Base-by-base conservation (phyloP, 2,113 vertebrate species). In the Paratilapia polleni region DNA sequence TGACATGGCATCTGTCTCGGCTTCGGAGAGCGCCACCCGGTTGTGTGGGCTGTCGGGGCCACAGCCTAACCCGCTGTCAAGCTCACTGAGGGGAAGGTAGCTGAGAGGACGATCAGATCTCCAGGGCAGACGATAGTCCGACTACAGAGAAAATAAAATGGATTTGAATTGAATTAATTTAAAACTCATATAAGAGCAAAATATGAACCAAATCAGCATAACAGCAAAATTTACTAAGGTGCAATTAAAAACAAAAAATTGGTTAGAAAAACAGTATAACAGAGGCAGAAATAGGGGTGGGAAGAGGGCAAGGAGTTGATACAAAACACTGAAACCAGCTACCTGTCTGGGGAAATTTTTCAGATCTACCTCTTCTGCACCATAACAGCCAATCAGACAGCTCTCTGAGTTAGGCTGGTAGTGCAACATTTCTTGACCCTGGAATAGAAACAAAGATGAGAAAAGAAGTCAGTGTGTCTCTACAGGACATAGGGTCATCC, bases 331-430 rank as follows among this genome's bases (percentile, higher is more conserved):
- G 6, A 80, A 7, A 38, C 54, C 13, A 43, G 5, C 17, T 63
- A 95, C 94, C 92, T 94, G 94, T 89, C 88, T 76, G 19, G 79
- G 80, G 56, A 93, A 93, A 52, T 28, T 49, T n/a, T 84, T 85
- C 0, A 59, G 85, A 56, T 92, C 90, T 38, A 91, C 59, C 24
- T 88, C 83, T 4, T 92, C 93, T 41, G 83, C n/a, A 61, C 78
- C 88, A 62, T 93, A 95, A 68, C 95, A 94, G 73, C 91, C 94
- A 80, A 95, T 90, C 78, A 95, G 93, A 80, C 94, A 95, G 64
- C 91, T 93, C 75, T 93, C 93, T 47, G 91, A 92, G 79, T 91
- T 94, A 0, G 93, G 93, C 80, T 93, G 90, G 85, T 89, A 92
- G n/a, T 89, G 83, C 52, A 89, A 19, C 91, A 92, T 87, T 11